Evolutionary conservation across 1,140 invertebrate species (phyloP), one percentile per base, ranked within the genome.

Genomic region (Cherax destructor): DNA sequence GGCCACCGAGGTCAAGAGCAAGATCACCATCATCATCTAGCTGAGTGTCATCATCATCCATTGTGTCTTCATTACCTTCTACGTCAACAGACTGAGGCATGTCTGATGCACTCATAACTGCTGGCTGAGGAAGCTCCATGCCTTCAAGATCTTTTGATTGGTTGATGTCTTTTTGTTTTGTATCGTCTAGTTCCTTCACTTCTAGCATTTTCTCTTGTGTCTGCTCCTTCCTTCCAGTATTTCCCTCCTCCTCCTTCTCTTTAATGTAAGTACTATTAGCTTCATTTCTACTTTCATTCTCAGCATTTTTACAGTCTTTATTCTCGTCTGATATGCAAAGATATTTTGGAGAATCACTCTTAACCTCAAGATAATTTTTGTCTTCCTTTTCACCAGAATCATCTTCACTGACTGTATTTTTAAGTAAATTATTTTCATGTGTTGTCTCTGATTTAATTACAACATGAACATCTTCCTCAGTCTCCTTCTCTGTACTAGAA

Each of bases 1-100:
- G 93, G 94, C 94, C 10, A 94, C 77, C 83, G 30, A 78, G 78
- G 56, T 74, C 91, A 61, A 89, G 90, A 4, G 88, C 81, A 16
- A 86, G 79, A 81, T 85, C 88, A 61, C 90, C 88, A 59, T 78
- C 84, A 21, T 90, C 89, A 56, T 92, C 88, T 6, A 92, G 77
- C 30, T 91, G 86, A 65, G 77, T 16, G 2, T 92, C 86, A 21
- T 88, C 74, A 49, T 86, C 86, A 81, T 83, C 74, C 11, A 80
- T 16, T 7, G 81, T 50, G 21, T 89, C 91, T 41, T 30, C 76
- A 72, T 83, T 47, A 49, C 61, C 61, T 2, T 85, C 76, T 49
- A 78, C 65, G n/a, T 80, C 86, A 16, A 65, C 59, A 7, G 77
- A 30, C n/a, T 88, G 86, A 24, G 72, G 9, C 9, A 77, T 16